A percentile compares a stretch with the other conserved stretches of the same genome.
Evolutionary conservation across 2,888 invertebrate genomes (phyloP).

Genomic region (Choreutis nemorana): DNA sequence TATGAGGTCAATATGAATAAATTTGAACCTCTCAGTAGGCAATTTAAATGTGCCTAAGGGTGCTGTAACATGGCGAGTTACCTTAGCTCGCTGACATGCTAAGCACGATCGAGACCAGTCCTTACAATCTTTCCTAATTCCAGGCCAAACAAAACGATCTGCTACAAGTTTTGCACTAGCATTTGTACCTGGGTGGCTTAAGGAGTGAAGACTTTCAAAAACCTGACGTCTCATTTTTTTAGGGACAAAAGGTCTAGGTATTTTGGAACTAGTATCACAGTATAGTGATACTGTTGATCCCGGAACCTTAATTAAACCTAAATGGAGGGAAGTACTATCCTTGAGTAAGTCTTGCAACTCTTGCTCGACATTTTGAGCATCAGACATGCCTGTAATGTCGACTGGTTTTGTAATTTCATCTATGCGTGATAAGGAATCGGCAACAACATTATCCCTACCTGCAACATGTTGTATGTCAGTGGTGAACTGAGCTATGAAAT

Average conservation of each 20-base stretch:
- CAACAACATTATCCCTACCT: conserved; percentile 8
- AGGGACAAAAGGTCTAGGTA: conserved; percentile 10
- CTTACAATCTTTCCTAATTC: conserved; percentile 10
- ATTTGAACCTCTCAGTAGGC: conserved; percentile 1
- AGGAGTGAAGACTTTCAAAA: conserved; percentile 8
- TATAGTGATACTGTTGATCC: conserved; percentile 13
- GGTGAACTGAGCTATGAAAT: no score
- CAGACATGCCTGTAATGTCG: no score
- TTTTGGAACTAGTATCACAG: conserved; percentile 8
- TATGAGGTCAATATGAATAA: no score
- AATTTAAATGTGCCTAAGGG: conserved; percentile 6
- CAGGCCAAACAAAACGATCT: no score
- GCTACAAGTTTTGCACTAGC: no score
- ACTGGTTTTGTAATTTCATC: no score
- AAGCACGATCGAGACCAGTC: conserved; percentile 8
- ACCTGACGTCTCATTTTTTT: conserved; percentile 7
- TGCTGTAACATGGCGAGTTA: conserved; percentile 9
- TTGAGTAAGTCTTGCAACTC: no score
- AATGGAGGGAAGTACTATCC: conserved; percentile 1
- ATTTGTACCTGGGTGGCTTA: conserved; percentile 12
- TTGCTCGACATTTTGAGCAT: no score
- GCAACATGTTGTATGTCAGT: conserved; percentile 7
- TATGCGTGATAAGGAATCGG: no score
- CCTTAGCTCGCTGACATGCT: conserved; percentile 8
- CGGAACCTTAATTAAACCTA: neutral